These are phyloP conservation scores for Hylia prasina DNA, from an alignment of 2,113 vertebrate species.

Conservation along the genomic window DNA sequence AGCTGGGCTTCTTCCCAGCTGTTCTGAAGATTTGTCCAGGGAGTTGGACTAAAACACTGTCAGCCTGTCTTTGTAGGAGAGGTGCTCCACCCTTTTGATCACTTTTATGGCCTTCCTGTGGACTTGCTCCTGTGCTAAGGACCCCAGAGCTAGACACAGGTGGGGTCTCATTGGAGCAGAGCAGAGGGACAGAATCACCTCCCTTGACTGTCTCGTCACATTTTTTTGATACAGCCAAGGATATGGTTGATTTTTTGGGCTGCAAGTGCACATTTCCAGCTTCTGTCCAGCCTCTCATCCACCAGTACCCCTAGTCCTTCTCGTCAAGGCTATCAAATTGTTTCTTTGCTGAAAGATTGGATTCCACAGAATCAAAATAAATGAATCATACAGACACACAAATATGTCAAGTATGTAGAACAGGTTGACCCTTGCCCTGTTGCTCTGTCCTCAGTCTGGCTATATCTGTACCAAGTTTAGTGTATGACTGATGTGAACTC, in stretches of 20 bases:
- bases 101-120: background rate
- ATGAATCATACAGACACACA: background rate
- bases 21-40: background rate
- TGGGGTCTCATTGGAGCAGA: background rate
- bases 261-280: rapidly evolving
- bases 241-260: background rate
- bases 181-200: background rate
- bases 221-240: background rate
- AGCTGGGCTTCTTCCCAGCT: background rate
- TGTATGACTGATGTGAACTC: background rate
- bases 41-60: background rate
- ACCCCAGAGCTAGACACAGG: background rate
- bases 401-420: background rate
- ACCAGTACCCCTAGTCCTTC: background rate
- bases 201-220: rapidly evolving
- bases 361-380: background rate
- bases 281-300: background rate
- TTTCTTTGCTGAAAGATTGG: background rate
- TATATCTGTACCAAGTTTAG: background rate
- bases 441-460: background rate
- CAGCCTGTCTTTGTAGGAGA: background rate
- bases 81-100: background rate
- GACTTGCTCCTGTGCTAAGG: background rate
- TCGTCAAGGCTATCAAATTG: background rate
- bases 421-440: background rate